A percentile compares a stretch with the other conserved stretches of the same genome.
Evolutionary conservation across 92 coral and sea anemone species (phyloP).

Genomic region (Isaurus tuberculatus): DNA sequence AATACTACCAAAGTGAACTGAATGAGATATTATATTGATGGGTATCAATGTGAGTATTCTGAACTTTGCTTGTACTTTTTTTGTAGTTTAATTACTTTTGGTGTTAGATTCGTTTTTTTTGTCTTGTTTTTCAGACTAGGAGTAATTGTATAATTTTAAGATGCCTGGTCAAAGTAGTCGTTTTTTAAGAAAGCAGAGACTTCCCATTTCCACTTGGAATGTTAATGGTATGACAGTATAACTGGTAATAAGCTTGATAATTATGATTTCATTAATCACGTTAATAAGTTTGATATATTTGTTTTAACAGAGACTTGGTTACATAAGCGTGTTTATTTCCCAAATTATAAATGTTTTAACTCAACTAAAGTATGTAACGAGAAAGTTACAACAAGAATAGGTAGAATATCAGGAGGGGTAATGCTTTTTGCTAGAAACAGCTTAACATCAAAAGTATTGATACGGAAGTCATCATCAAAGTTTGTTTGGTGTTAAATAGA

Average conservation of each 20-base stretch:
- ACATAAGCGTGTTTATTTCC: no score
- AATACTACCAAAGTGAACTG: neutral
- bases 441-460: neutral
- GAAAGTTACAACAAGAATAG: slow-evolving; percentile 27
- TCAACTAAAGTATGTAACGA: slow-evolving; percentile 23
- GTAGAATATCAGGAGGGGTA: slow-evolving; percentile 20
- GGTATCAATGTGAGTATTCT: slow-evolving; percentile 29
- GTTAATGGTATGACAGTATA: neutral
- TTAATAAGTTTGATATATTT: slow-evolving; percentile 10
- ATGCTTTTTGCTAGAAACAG: slow-evolving; percentile 15
- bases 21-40: no score
- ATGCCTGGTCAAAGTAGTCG: slow-evolving; percentile 17
- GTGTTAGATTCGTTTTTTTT: neutral
- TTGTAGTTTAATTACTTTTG: neutral
- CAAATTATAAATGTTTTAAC: slow-evolving; percentile 15
- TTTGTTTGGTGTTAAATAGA: slow-evolving; percentile 22
- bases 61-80: neutral
- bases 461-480: neutral
- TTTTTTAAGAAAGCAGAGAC: slow-evolving; percentile 21
- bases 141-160: no score
- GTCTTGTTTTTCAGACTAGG: no score
- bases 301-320: no score
- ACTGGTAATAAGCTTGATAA: slow-evolving; percentile 6
- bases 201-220: slow-evolving; percentile 16
- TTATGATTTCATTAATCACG: slow-evolving; percentile 5